phyloP scores from a whole-genome alignment of 2,113 vertebrate genomes.

The Corythoichthys haematopterus region DNA sequence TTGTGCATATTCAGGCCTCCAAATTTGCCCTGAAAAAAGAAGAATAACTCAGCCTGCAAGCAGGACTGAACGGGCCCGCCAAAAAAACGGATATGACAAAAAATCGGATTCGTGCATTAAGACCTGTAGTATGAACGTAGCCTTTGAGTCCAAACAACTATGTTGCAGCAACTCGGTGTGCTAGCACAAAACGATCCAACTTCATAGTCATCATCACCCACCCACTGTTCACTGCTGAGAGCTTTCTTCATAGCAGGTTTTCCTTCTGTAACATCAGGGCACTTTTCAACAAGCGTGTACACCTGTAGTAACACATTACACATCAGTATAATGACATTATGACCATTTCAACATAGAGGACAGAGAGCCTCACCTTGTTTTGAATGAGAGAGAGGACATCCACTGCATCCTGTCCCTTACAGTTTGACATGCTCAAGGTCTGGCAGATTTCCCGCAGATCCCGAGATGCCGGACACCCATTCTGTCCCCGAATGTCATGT shows the following conservation, averaged over 20 bases:
- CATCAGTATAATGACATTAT: background rate
- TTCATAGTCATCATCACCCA: slow-evolving; percentile 48
- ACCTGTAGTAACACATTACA: slow-evolving; percentile 67
- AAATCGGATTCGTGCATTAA: too few species aligned
- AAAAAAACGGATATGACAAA: too few species aligned
- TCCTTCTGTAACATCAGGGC: slow-evolving; percentile 74
- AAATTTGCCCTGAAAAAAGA: too few species aligned
- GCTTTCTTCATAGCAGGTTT: slow-evolving; percentile 78
- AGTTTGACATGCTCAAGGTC: slow-evolving; percentile 72
- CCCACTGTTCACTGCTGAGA: slow-evolving; percentile 81
- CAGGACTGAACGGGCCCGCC: too few species aligned
- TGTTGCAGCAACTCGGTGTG: too few species aligned
- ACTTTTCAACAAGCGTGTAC: slow-evolving; percentile 73
- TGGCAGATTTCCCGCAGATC: slow-evolving; percentile 78
- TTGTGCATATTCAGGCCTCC: too few species aligned
- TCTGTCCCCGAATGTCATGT: slow-evolving; percentile 48
- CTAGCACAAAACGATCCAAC: background rate
- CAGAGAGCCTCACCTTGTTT: slow-evolving; percentile 73
- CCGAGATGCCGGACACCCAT: slow-evolving; percentile 60
- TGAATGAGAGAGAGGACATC: slow-evolving; percentile 73
- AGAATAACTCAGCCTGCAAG: too few species aligned
- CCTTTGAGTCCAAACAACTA: too few species aligned
- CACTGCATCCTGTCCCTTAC: slow-evolving; percentile 60
- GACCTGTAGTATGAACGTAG: too few species aligned
- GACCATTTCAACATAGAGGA: background rate